phyloP scores from a whole-genome alignment of 2,113 vertebrate genomes.

The Procavia capensis region DNA sequence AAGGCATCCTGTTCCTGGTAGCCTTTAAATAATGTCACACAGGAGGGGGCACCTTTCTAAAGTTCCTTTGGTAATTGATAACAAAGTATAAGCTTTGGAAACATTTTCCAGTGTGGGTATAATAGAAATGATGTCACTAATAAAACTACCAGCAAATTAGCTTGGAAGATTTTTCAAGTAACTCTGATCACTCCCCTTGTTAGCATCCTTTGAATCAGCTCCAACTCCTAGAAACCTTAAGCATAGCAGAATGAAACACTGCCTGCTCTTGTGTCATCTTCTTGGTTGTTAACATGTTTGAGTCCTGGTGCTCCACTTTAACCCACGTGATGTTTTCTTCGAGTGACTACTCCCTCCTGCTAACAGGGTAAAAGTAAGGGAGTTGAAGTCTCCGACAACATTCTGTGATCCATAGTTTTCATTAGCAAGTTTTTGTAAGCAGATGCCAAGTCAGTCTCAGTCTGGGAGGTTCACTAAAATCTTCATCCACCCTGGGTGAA shows the following conservation, averaged over 20 bases:
- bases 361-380: no score
- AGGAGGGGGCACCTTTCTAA: not conserved
- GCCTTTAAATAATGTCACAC: no score
- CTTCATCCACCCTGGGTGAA: no score
- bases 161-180: not conserved
- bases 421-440: no score
- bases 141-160: not conserved
- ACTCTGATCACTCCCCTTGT: not conserved
- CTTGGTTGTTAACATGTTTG: not conserved
- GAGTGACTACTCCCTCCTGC: no score
- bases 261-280: not conserved
- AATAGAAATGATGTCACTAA: not conserved
- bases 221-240: not conserved
- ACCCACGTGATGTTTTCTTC: no score
- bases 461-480: no score
- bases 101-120: not conserved
- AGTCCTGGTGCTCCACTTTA: not conserved
- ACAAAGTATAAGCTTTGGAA: not conserved
- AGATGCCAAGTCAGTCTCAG: no score
- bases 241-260: no score
- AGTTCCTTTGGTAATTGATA: not conserved
- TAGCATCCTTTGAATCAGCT: not conserved
- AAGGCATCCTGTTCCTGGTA: accelerated
- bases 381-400: no score
- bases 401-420: no score